These are phyloP conservation scores for Gortyna flavago DNA, from an alignment of 2,888 invertebrate species.

Conservation along the genomic window DNA sequence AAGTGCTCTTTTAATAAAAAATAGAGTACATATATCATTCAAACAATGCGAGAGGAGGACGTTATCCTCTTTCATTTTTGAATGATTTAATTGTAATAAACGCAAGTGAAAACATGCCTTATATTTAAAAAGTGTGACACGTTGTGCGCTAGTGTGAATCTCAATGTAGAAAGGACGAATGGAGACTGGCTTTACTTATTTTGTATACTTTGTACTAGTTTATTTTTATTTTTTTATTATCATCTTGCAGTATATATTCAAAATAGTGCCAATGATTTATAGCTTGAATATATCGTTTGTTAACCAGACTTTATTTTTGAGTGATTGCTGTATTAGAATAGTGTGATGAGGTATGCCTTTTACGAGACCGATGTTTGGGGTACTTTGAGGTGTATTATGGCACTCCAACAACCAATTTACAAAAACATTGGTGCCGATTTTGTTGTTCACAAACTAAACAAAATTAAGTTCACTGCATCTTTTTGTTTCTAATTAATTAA, in stretches of 20 bases:
- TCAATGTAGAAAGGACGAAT: conserved; percentile 43
- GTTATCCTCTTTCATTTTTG: not conserved
- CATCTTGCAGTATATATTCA: conserved; percentile 31
- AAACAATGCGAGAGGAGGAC: not conserved
- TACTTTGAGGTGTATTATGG: not conserved
- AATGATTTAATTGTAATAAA: conserved; percentile 2
- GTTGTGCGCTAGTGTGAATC: conserved; percentile 57
- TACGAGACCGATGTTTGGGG: not conserved
- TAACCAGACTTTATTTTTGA: conserved; percentile 19
- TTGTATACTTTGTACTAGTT: conserved; percentile 13
- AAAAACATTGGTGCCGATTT: too few species aligned
- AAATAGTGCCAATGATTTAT: conserved; percentile 51
- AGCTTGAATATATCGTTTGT: conserved; percentile 36
- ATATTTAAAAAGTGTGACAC: conserved; percentile 45
- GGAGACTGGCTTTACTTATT: conserved; percentile 39
- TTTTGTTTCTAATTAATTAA: too few species aligned
- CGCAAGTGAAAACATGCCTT: conserved; percentile 46
- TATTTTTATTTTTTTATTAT: conserved; percentile 15
- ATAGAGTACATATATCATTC: not conserved
- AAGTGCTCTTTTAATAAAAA: not conserved
- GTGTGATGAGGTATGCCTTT: not conserved
- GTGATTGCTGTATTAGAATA: conserved; percentile 22
- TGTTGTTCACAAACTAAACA: too few species aligned
- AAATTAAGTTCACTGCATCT: too few species aligned
- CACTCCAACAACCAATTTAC: too few species aligned